Conservation (phyloP, 2,113 vertebrate genomes). For the Spea multiplicata region DNA sequence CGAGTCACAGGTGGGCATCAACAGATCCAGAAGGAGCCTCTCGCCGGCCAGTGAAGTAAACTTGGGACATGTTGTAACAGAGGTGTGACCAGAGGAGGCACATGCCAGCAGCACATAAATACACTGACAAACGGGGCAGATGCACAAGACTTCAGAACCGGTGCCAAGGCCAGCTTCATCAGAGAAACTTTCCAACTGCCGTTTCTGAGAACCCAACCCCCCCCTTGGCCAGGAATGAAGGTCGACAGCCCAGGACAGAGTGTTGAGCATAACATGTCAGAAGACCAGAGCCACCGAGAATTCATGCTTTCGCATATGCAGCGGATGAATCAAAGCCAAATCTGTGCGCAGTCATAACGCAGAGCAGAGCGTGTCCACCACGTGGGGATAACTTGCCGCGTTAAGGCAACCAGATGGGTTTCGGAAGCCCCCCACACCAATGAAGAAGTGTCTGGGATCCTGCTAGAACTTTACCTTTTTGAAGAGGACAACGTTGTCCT, state of each 20-base stretch:
- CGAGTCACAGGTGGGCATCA: no score
- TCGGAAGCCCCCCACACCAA: no score
- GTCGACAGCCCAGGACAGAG: not conserved
- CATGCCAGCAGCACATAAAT: not conserved
- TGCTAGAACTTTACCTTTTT: slow-evolving; percentile 80
- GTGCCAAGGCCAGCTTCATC: not conserved
- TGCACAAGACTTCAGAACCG: not conserved
- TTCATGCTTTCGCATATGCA: no score
- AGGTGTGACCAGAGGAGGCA: not conserved
- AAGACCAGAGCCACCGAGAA: no score
- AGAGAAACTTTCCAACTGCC: no score
- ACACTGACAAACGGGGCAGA: not conserved
- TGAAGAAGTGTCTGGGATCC: no score
- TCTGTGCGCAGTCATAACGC: no score
- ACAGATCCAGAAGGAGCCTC: no score
- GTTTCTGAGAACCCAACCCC: not conserved
- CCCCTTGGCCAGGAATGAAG: not conserved
- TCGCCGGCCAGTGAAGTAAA: not conserved
- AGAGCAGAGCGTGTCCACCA: no score
- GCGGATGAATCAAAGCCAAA: no score
- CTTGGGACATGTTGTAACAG: not conserved
- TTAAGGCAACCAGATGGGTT: no score
- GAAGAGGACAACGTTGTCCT: slow-evolving; percentile 85
- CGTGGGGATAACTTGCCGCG: no score
- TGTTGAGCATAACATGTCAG: not conserved